A percentile compares a stretch with the other conserved stretches of the same genome.
These are phyloP conservation scores for Geophilus truncorum DNA, from an alignment of 2,888 invertebrate genomes.

Conservation along the genomic window DNA sequence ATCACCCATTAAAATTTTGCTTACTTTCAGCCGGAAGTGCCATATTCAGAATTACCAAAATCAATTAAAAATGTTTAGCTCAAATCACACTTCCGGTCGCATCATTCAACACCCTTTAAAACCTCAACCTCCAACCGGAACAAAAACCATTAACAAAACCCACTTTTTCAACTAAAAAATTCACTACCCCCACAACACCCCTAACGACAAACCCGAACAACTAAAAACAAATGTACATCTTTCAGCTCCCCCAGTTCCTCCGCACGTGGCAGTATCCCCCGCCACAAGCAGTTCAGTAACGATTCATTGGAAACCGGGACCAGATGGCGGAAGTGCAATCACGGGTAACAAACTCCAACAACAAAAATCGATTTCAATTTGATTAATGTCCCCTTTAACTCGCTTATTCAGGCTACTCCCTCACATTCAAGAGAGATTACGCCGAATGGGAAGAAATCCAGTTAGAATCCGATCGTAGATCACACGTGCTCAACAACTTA, in stretches of 20 bases:
- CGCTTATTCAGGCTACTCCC: constrained; percentile 36
- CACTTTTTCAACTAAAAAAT: no score
- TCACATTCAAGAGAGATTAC: constrained; percentile 37
- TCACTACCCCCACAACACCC: no score
- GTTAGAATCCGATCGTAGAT: constrained; percentile 30
- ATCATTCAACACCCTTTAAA: no score
- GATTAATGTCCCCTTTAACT: background rate
- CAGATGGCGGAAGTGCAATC: constrained; percentile 26
- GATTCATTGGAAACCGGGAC: constrained; percentile 22
- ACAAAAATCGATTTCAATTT: background rate
- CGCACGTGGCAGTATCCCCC: background rate
- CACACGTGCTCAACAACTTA: constrained; percentile 28
- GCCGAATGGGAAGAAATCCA: constrained; percentile 37
- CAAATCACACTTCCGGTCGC: no score
- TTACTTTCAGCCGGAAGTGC: no score
- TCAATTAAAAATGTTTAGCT: no score
- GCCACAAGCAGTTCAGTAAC: constrained; percentile 6
- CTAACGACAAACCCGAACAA: no score
- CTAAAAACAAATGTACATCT: no score
- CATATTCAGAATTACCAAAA: no score
- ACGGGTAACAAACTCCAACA: background rate
- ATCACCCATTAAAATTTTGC: no score
- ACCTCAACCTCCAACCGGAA: no score
- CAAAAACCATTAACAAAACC: no score
- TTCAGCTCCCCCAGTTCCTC: constrained; percentile 19